Conservation (phyloP, 2,888 invertebrate species). For the Agrilus cyanescens region DNA sequence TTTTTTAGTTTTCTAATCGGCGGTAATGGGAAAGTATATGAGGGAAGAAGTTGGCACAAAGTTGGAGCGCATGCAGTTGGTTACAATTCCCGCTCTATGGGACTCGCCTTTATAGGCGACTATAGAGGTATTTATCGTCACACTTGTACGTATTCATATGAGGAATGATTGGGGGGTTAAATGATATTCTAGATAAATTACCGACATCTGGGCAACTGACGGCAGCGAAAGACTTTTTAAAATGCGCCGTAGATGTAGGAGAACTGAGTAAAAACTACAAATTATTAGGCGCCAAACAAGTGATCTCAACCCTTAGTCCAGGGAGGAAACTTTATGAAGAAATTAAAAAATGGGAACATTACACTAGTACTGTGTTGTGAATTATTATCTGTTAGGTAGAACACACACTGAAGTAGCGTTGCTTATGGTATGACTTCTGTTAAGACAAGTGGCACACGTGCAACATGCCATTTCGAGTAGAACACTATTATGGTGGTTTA, state of each 20-base stretch:
- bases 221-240: conserved; percentile 37
- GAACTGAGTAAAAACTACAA: conserved; percentile 37
- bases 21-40: conserved; percentile 47
- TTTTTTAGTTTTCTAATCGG: conserved; percentile 44
- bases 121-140: conserved; percentile 42
- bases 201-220: conserved; percentile 36
- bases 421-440: too few species aligned
- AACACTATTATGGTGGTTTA: too few species aligned
- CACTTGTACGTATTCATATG: too few species aligned
- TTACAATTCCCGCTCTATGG: conserved; percentile 42
- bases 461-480: too few species aligned
- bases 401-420: too few species aligned
- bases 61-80: conserved; percentile 45
- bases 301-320: conserved; percentile 41
- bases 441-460: too few species aligned
- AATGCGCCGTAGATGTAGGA: conserved; percentile 37
- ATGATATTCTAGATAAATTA: conserved; percentile 26
- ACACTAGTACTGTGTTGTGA: conserved; percentile 5
- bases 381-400: too few species aligned
- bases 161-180: too few species aligned
- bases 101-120: conserved; percentile 47
- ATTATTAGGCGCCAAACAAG: conserved; percentile 45
- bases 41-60: conserved; percentile 46
- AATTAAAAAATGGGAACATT: conserved; percentile 42
- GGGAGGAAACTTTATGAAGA: conserved; percentile 39